phyloP scores from a whole-genome alignment of 2,888 invertebrate species.

The Lepidonotus clava region DNA sequence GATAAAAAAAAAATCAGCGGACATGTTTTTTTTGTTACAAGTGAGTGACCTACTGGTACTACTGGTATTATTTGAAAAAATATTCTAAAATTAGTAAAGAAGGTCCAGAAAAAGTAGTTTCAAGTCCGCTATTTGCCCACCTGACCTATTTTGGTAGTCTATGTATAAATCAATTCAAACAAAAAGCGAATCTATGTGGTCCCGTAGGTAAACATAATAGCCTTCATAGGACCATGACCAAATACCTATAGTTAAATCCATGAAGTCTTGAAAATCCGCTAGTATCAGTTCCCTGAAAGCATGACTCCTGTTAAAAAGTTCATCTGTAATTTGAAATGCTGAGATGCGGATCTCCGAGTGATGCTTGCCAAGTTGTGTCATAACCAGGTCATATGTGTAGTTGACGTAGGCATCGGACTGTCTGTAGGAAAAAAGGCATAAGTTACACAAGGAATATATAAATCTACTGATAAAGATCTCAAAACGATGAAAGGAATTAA shows the following conservation, averaged over 20 bases:
- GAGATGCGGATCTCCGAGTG: conserved; percentile 83
- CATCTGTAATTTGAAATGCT: conserved; percentile 82
- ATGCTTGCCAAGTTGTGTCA: conserved; percentile 81
- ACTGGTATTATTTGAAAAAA: neutral
- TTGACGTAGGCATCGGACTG: conserved; percentile 81
- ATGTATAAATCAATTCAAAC: neutral
- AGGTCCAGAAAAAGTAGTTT: neutral
- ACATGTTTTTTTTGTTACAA: too few relatives aligned
- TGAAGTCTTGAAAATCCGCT: conserved; percentile 81
- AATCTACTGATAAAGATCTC: neutral
- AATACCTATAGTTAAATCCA: conserved; percentile 81
- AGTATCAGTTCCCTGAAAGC: conserved; percentile 81
- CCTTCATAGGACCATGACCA: neutral
- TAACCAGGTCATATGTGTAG: conserved; percentile 80
- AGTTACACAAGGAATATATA: neutral
- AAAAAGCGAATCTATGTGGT: too few relatives aligned
- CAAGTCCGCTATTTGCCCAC: neutral
- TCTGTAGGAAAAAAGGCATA: conserved; percentile 69
- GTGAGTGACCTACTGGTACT: neutral
- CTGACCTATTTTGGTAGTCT: neutral
- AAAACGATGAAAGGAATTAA: neutral
- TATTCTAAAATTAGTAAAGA: neutral
- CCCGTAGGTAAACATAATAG: too few relatives aligned
- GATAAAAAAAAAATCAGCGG: too few relatives aligned
- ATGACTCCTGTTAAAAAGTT: conserved; percentile 82